Conservation (phyloP, 2,797 vertebrate genomes). For the Chloroceryle amazona region DNA sequence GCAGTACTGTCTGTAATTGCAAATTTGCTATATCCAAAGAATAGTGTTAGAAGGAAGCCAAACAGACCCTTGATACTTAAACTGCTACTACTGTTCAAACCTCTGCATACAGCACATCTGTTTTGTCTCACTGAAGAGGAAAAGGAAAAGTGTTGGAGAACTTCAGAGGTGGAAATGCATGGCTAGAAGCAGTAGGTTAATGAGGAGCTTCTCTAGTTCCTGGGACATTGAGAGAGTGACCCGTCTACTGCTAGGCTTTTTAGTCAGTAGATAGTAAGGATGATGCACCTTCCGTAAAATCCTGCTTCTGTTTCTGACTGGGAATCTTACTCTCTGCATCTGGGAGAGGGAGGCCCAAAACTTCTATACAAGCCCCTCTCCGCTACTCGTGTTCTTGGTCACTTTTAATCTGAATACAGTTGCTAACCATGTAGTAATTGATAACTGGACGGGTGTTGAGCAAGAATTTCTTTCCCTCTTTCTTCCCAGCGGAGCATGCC, state of each 20-base stretch:
- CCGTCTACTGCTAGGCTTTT: background rate
- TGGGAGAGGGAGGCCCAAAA: background rate
- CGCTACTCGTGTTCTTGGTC: background rate
- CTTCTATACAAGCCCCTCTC: background rate
- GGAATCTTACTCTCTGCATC: background rate
- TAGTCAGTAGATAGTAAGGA: background rate
- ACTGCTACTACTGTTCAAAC: background rate
- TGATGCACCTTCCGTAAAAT: background rate
- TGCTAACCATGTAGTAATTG: rapidly evolving
- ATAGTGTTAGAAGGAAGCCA: background rate
- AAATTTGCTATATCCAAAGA: background rate
- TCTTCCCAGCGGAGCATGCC: conserved; percentile 89
- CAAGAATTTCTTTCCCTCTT: background rate
- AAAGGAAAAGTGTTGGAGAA: background rate
- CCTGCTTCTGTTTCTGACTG: background rate
- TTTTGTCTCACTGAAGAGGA: background rate
- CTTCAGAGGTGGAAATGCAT: background rate
- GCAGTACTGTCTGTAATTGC: background rate
- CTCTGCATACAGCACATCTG: background rate
- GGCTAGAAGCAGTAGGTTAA: background rate
- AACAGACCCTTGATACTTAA: background rate
- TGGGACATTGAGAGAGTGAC: background rate
- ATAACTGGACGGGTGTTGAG: background rate
- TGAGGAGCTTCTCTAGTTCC: background rate
- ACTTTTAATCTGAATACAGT: background rate